phyloP scores from a whole-genome alignment of 2,113 vertebrate genomes.

The Herpetotheres cachinnans region DNA sequence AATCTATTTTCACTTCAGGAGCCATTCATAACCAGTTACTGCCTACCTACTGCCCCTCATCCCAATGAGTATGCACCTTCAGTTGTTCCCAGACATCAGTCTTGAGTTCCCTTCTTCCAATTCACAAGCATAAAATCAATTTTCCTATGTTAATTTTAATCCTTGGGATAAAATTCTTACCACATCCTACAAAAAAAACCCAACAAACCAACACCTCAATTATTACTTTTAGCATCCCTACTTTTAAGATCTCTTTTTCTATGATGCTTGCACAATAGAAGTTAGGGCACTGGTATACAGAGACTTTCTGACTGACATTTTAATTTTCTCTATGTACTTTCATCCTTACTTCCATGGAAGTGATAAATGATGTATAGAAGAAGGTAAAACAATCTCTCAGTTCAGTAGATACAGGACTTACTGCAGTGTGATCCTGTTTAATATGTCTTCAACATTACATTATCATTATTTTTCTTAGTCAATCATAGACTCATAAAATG shows the following conservation, averaged over 20 bases:
- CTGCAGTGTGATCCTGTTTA: not conserved
- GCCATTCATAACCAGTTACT: not conserved
- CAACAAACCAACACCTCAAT: too few species aligned
- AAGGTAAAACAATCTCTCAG: not conserved
- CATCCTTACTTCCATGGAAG: not conserved
- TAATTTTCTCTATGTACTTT: not conserved
- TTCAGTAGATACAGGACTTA: not conserved
- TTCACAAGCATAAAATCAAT: not conserved
- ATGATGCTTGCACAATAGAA: not conserved
- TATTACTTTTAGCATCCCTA: not conserved
- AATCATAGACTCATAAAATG: not conserved
- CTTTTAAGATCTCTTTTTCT: not conserved
- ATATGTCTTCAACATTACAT: not conserved
- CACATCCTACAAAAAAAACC: not conserved
- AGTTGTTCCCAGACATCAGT: not conserved
- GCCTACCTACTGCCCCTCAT: not conserved
- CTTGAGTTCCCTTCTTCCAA: not conserved
- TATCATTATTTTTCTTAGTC: not conserved
- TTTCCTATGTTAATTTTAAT: not conserved
- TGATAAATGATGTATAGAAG: not conserved
- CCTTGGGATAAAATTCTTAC: not conserved
- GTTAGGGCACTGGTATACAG: not conserved
- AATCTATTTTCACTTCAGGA: not conserved
- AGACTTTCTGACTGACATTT: not conserved
- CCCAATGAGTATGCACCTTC: not conserved